phyloP scores from a whole-genome alignment of 2,888 invertebrate species.

The Cryptocephalus moraei region DNA sequence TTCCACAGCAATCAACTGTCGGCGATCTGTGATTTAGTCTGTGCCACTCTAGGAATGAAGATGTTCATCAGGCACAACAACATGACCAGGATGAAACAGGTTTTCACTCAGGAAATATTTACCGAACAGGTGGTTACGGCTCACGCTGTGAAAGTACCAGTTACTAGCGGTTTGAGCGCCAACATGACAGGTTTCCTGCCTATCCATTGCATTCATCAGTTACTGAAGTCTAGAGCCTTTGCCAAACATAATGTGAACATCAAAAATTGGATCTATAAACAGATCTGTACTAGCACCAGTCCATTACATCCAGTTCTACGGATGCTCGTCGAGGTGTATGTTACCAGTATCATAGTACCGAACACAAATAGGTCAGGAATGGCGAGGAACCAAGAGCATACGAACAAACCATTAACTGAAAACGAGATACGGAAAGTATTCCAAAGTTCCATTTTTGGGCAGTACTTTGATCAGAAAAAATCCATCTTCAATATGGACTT shows the following conservation, averaged over 20 bases:
- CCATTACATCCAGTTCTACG: constrained; percentile 88
- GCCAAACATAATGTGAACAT: constrained; percentile 94
- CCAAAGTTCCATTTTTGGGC: constrained; percentile 64
- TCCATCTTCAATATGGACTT: constrained; percentile 47
- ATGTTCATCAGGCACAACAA: constrained; percentile 80
- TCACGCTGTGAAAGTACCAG: constrained; percentile 92
- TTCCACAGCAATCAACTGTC: constrained; percentile 92
- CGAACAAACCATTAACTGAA: constrained; percentile 86
- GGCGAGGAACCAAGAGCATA: constrained; percentile 55
- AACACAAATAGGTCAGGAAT: constrained; percentile 25
- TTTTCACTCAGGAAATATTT: constrained; percentile 94
- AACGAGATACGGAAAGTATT: constrained; percentile 80
- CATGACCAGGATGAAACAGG: constrained; percentile 78
- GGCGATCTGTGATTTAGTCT: constrained; percentile 89
- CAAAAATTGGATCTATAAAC: constrained; percentile 92
- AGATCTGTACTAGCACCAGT: constrained; percentile 79
- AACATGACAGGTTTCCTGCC: constrained; percentile 82
- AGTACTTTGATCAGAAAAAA: constrained; percentile 55
- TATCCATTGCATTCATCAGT: constrained; percentile 92
- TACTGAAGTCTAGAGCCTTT: constrained; percentile 87
- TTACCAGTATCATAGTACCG: constrained; percentile 76
- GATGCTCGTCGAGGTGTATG: constrained; percentile 87
- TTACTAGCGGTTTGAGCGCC: constrained; percentile 80
- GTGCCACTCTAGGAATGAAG: constrained; percentile 91
- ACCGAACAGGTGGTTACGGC: constrained; percentile 94